These are phyloP conservation scores for Perodicticus potto DNA, from an alignment of 2,797 vertebrate species.

Conservation along the genomic window DNA sequence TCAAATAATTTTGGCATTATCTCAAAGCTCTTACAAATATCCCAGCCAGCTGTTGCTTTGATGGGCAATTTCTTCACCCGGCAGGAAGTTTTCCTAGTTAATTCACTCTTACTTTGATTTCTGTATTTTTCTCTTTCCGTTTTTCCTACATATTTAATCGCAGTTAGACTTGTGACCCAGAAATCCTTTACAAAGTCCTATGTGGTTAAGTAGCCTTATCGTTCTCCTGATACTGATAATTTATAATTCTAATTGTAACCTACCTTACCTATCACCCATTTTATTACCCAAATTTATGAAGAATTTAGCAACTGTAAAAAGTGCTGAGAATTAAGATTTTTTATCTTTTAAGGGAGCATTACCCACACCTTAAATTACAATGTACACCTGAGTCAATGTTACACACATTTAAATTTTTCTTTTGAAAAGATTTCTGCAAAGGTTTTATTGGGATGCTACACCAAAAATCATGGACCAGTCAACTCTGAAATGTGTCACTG, in stretches of 20 bases:
- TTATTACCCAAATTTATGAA: not conserved
- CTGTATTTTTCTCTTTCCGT: constrained; percentile 27
- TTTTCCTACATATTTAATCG: constrained; percentile 13
- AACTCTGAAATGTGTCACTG: not conserved
- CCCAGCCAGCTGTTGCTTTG: constrained; percentile 48
- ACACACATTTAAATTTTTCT: constrained; percentile 9
- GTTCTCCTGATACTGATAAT: not conserved
- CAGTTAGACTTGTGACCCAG: not conserved
- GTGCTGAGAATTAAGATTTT: constrained; percentile 13
- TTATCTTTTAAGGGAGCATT: not conserved
- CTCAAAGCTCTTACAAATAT: constrained; percentile 33
- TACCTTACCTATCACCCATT: not conserved
- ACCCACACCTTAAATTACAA: not conserved
- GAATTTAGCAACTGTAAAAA: constrained; percentile 57
- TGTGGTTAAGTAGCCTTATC: not conserved
- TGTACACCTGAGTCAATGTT: not conserved
- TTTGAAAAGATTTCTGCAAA: constrained; percentile 24
- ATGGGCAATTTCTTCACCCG: constrained; percentile 41
- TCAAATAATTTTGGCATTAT: constrained; percentile 55
- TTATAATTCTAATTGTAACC: constrained; percentile 43
- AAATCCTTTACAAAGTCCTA: not conserved
- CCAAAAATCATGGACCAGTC: not conserved
- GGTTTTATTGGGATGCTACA: constrained; percentile 35
- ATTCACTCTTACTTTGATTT: constrained; percentile 51
- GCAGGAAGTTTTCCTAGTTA: constrained; percentile 61